A percentile compares a stretch with the other conserved stretches of the same genome.
Evolutionary conservation across 2,797 vertebrate species (phyloP).

Genomic region (Gobionotothen gibberifrons): DNA sequence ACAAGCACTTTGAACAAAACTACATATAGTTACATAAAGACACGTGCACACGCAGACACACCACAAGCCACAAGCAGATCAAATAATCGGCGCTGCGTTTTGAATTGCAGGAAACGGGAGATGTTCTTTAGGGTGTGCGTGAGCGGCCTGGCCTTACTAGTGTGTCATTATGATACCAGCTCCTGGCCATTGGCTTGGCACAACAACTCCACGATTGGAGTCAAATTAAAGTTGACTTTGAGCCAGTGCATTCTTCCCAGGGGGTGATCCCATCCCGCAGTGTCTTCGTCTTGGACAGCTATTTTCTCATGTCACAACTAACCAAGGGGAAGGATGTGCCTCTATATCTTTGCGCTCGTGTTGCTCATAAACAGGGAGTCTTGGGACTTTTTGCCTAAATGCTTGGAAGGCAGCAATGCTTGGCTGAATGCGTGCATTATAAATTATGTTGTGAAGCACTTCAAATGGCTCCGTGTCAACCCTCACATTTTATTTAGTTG

Average conservation of each 20-base stretch:
- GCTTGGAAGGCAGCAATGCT: slow-evolving; percentile 31
- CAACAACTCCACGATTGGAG: slow-evolving; percentile 42
- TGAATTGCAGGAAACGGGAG: slow-evolving; percentile 50
- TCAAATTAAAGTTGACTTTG: slow-evolving; percentile 65
- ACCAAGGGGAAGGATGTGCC: slow-evolving; percentile 39
- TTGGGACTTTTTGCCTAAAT: slow-evolving; percentile 27
- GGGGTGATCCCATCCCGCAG: slow-evolving; percentile 45
- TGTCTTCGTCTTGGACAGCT: slow-evolving; percentile 58
- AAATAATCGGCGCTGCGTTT: slow-evolving; percentile 58
- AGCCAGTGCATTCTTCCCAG: slow-evolving; percentile 51
- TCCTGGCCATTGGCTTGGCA: slow-evolving; percentile 64
- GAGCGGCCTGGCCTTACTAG: slow-evolving; percentile 51
- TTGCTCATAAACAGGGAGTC: slow-evolving; percentile 41
- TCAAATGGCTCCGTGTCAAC: slow-evolving; percentile 37
- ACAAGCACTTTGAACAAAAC: slow-evolving; percentile 55
- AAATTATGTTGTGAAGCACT: slow-evolving; percentile 40
- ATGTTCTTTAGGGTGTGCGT: slow-evolving; percentile 58
- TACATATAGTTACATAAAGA: slow-evolving; percentile 49
- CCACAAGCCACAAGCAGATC: slow-evolving; percentile 58
- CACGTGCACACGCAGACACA: slow-evolving; percentile 38
- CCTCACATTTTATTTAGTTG: slow-evolving; percentile 31
- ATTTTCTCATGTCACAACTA: slow-evolving; percentile 47
- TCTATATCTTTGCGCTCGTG: slow-evolving; percentile 39
- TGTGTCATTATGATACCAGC: slow-evolving; percentile 69
- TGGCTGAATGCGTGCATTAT: slow-evolving; percentile 47